phyloP scores from a whole-genome alignment of 2,888 invertebrate genomes.

The Cataglyphis livida region DNA sequence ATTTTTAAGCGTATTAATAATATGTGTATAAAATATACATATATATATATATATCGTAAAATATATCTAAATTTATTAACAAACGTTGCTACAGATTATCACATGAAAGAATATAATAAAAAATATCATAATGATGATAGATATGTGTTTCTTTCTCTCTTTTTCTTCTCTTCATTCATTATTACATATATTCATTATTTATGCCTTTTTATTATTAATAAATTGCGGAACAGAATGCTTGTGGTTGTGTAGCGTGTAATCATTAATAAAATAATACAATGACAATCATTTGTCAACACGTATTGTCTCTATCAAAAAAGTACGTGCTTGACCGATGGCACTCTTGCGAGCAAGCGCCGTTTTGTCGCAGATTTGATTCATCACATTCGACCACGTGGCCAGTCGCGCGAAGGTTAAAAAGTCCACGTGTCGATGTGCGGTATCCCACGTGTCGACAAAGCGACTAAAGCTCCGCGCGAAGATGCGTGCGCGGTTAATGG shows the following conservation, averaged over 20 bases:
- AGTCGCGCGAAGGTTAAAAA: slow-evolving; percentile 57
- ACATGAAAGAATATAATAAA: background rate
- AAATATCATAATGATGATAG: background rate
- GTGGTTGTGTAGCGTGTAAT: background rate
- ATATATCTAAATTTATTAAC: background rate
- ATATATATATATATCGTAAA: background rate
- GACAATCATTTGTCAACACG: slow-evolving; percentile 37
- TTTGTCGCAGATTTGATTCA: slow-evolving; percentile 33
- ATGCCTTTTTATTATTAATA: background rate
- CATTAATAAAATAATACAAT: slow-evolving; percentile 16
- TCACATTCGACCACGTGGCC: slow-evolving; percentile 55
- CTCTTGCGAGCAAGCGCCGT: slow-evolving; percentile 4
- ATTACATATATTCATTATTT: background rate
- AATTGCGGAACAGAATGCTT: slow-evolving; percentile 17
- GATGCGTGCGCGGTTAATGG: slow-evolving; percentile 50
- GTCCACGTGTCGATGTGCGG: slow-evolving; percentile 68
- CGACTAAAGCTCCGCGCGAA: slow-evolving; percentile 1
- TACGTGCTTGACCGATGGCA: slow-evolving; percentile 17
- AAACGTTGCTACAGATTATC: background rate
- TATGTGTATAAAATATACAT: background rate
- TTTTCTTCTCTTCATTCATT: background rate
- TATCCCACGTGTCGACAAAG: slow-evolving; percentile 63
- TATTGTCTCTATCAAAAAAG: slow-evolving; percentile 30
- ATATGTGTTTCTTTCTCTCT: background rate
- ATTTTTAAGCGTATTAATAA: background rate